Percentiles rank a stretch among this genome's conserved stretches.
phyloP scores from a whole-genome alignment of 2,888 invertebrate genomes.

The Pollenia griseotomentosa region DNA sequence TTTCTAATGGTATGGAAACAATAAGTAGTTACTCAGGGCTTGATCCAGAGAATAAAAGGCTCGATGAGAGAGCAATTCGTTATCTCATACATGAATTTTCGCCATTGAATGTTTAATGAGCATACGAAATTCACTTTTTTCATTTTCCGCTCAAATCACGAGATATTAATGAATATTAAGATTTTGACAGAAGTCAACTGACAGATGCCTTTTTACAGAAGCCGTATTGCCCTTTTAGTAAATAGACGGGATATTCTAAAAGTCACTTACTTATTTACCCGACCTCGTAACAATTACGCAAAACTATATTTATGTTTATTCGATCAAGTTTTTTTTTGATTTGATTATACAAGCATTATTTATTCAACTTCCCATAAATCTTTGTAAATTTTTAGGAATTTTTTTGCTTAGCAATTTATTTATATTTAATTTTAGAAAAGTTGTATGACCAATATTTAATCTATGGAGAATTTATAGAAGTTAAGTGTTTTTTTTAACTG shows the following conservation, averaged over 20 bases:
- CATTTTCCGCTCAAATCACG: no score
- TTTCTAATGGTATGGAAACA: no score
- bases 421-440: slow-evolving; percentile 57
- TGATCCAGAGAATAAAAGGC: no score
- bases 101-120: no score
- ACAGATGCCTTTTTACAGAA: no score
- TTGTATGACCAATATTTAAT: slow-evolving; percentile 70
- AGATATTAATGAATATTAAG: no score
- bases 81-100: no score
- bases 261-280: not conserved
- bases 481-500: slow-evolving; percentile 33
- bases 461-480: slow-evolving; percentile 60
- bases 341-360: slow-evolving; percentile 4
- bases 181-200: no score
- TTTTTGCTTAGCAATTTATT: slow-evolving; percentile 3
- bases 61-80: no score
- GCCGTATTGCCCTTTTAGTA: no score
- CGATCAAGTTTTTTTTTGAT: not conserved
- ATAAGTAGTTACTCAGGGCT: no score
- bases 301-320: slow-evolving; percentile 7
- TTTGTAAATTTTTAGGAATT: slow-evolving; percentile 54
- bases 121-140: no score
- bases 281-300: slow-evolving; percentile 25
- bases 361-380: slow-evolving; percentile 64
- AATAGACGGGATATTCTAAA: not conserved